Evolutionary conservation across 2,888 invertebrate genomes (phyloP).

Genomic region (Cheilosia impressa): DNA sequence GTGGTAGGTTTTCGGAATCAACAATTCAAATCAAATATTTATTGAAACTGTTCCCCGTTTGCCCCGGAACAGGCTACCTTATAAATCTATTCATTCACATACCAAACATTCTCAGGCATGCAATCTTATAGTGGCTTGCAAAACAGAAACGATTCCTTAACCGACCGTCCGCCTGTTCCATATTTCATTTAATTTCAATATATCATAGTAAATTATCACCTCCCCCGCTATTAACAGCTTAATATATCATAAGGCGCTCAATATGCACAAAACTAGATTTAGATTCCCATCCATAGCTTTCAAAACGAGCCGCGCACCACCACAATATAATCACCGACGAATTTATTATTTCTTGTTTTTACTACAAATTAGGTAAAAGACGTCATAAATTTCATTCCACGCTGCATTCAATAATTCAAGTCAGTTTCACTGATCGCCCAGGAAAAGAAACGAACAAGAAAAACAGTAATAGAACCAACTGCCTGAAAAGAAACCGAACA

Average conservation of each 20-base stretch:
- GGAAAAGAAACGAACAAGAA: conserved; percentile 37
- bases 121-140: no score
- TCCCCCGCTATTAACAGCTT: conserved; percentile 3
- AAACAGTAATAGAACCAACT: conserved; percentile 56
- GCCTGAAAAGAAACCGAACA: background rate
- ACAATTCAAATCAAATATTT: no score
- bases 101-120: no score
- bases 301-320: background rate
- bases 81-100: no score
- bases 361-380: conserved; percentile 62
- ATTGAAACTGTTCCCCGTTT: no score
- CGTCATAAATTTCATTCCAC: conserved; percentile 52
- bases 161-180: background rate
- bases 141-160: no score
- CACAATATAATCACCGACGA: conserved; percentile 18
- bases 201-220: conserved; percentile 16
- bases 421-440: conserved; percentile 52
- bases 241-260: conserved; percentile 1
- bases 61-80: no score
- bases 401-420: conserved; percentile 57
- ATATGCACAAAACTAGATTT: background rate
- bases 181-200: background rate
- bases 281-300: background rate
- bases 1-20: no score
- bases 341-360: conserved; percentile 46